Evolutionary conservation across 2,797 vertebrate genomes (phyloP), one percentile per base, ranked within the genome.

Genomic region (Melanogrammus aeglefinus): DNA sequence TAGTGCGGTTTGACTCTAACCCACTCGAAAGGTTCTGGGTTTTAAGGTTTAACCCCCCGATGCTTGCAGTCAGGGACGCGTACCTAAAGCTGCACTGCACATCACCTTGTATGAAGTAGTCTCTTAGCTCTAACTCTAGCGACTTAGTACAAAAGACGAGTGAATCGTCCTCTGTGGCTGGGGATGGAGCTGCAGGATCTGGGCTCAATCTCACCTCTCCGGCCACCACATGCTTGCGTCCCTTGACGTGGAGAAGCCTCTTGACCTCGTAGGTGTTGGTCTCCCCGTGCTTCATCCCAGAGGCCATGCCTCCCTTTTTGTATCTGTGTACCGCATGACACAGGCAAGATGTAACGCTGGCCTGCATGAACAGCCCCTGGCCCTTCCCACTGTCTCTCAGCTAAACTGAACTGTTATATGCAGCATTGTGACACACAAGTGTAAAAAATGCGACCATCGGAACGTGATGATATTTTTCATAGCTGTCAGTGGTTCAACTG

Each of bases 231-330:
- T 95, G 94, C 88, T 95, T 96, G 87, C 94, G 96, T 77, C 96
- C 96, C 86, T 97, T 97, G 75, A 97, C 95, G 0, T 96, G 96
- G 70, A 96, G 89, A 51, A 97, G 90, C 38, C 96, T 90, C 77
- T 86, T 94, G 70, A 96, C 5, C 0, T 96, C 90, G 75, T 95
- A 95, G 0, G 92, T 90, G 87, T 97, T 97, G 0, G 94, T 96
- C 83, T 96, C 95, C 79, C 95, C 94, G 0, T 95, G 93, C 38
- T 94, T 96, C 94, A 97, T 86, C 63, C 96, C 96, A 0, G 96
- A 96, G 33, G 95, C 95, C 38, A 95, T 92, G 0, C 96, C 96
- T 0, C 96, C 96, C 81, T 92, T 95, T 88, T 82, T 95, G 85
- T 91, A 88, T 79, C 91, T 92, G 79, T 18, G 74, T 39, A 66